Base-by-base conservation (phyloP, 2,888 invertebrate species). In the Cabera pusaria region DNA sequence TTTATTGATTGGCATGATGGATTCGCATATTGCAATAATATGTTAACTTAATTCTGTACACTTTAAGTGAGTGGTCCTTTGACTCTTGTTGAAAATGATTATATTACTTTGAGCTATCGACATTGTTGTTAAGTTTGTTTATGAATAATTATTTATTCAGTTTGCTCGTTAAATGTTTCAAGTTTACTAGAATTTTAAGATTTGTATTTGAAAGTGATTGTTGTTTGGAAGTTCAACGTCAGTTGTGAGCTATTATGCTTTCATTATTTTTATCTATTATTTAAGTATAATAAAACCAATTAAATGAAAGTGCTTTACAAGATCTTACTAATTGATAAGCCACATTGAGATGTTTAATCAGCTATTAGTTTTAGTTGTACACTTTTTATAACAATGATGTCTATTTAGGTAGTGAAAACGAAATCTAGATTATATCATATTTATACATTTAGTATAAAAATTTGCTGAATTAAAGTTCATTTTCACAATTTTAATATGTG, bases 121-220 rank as follows among this genome's bases (percentile, higher is more conserved):
- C 83, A 86, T 88, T 87, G 88, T 88, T 88, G 88, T 88, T 88
- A 88, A 87, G 87, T 88, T 88, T 88, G 88, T 86, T 87, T 87
- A 82, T 79, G 85, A 81, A 85, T 87, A 87, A 87, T 87, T 84
- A 87, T 87, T 88, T 88, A 88, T 88, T 88, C 86, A 81, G 85
- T 88, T 88, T 83, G 88, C 86, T 87, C 85, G 88, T 88, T 88
- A 85, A 87, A 87, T 85, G 71, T 88, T 87, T 86, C 87, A 88
- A 87, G 86, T 88, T 88, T 88, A 87, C 80, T 88, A 87, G 85
- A 78, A 75, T 64, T 84, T 79, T 85, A 87, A 85, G 86, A 82
- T 77, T 73, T 81, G 84, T 83, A 84, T 82, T 52, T 82, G 83
- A 78, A 77, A 72, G 78, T 80, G 82, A 79, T 82, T 84, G 85